phyloP scores from a whole-genome alignment of 2,888 invertebrate genomes.

The Andrena bicolor region DNA sequence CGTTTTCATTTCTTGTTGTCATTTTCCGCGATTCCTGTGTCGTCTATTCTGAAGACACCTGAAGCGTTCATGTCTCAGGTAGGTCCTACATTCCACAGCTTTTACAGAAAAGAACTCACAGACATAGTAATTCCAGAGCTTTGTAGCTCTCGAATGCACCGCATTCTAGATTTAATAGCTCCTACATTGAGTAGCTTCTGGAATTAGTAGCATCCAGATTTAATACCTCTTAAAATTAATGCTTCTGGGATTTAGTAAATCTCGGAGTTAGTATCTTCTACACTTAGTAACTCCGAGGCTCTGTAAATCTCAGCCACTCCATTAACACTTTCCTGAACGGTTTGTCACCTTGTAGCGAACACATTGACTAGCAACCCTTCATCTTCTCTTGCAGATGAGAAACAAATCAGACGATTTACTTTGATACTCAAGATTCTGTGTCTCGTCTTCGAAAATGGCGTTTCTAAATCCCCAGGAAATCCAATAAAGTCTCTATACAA shows the following conservation, averaged over 20 bases:
- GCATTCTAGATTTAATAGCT: background rate
- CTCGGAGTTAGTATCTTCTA: background rate
- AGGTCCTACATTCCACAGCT: background rate
- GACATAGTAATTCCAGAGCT: too few relatives aligned
- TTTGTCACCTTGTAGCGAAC: too few relatives aligned
- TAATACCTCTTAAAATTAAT: background rate
- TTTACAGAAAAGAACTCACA: too few relatives aligned
- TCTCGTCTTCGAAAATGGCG: too few relatives aligned
- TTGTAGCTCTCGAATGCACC: too few relatives aligned
- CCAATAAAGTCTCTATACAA: background rate
- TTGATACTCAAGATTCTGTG: too few relatives aligned
- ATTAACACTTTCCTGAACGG: background rate
- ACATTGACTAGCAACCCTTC: too few relatives aligned
- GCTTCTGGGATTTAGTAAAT: background rate
- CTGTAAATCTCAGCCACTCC: background rate
- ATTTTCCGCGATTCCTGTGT: too few relatives aligned
- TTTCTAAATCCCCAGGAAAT: background rate
- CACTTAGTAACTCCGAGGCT: too few relatives aligned
- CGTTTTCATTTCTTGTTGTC: background rate
- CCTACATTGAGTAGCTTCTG: background rate
- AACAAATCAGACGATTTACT: too few relatives aligned
- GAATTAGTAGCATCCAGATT: background rate
- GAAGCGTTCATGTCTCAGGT: background rate
- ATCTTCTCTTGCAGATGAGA: too few relatives aligned
- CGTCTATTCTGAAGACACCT: background rate